A percentile compares a stretch with the other conserved stretches of the same genome.
Evolutionary conservation across 2,797 vertebrate species (phyloP).

Genomic region (Salarias fasciatus): DNA sequence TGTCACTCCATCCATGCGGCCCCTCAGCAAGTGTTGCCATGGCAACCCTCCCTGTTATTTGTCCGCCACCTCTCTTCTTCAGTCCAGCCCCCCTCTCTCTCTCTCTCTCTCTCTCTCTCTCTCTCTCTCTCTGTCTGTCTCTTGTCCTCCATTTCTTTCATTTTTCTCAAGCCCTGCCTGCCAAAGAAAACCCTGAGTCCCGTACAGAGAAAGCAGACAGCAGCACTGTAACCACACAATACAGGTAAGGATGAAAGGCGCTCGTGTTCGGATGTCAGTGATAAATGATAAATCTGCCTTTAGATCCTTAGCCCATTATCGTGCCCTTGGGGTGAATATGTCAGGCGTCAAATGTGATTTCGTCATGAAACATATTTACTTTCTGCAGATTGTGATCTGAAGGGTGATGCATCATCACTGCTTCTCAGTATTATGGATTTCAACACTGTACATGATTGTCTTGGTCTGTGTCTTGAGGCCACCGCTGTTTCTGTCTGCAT

Average conservation of each 20-base stretch:
- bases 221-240: slow-evolving; percentile 3
- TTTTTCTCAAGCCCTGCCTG: slow-evolving; percentile 48
- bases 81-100: slow-evolving; percentile 36
- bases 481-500: background rate
- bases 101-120: slow-evolving; percentile 29
- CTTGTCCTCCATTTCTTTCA: slow-evolving; percentile 52
- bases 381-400: no score
- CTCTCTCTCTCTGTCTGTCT: slow-evolving; percentile 40
- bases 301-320: no score
- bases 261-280: slow-evolving; percentile 1
- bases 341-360: no score
- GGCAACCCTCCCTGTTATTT: slow-evolving; percentile 70
- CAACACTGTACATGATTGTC: background rate
- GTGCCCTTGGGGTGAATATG: no score
- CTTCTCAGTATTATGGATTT: slow-evolving; percentile 4
- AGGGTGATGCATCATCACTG: background rate
- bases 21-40: slow-evolving; percentile 70
- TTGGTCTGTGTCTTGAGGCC: background rate
- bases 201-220: slow-evolving; percentile 26
- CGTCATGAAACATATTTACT: no score
- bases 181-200: slow-evolving; percentile 45
- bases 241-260: slow-evolving; percentile 59
- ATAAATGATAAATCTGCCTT: slow-evolving; percentile 6
- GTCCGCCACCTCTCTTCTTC: slow-evolving; percentile 42
- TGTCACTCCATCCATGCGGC: slow-evolving; percentile 53